A percentile compares a stretch with the other conserved stretches of the same genome.
These are phyloP conservation scores for Polyploca ridens DNA, from an alignment of 2,888 invertebrate genomes.

Conservation along the genomic window DNA sequence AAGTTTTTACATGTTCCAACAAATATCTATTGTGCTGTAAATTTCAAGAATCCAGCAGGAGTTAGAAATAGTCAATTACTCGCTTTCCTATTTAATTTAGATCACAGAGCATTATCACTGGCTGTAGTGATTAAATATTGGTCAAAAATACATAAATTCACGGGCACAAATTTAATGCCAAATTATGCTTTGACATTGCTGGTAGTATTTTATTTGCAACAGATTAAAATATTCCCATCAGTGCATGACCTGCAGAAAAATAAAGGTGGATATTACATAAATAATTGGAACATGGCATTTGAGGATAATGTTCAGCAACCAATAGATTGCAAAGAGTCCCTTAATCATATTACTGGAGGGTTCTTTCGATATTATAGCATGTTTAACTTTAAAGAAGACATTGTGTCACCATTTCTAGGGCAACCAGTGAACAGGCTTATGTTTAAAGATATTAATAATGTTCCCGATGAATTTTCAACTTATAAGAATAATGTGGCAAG, in stretches of 20 bases:
- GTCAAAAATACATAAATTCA: conserved; percentile 86
- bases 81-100: conserved; percentile 80
- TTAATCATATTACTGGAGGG: conserved; percentile 82
- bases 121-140: conserved; percentile 90
- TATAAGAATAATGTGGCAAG: conserved; percentile 61
- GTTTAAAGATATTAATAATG: conserved; percentile 50
- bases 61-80: conserved; percentile 88
- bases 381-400: conserved; percentile 80
- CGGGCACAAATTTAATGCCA: conserved; percentile 83
- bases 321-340: conserved; percentile 47
- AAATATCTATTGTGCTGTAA: conserved; percentile 87
- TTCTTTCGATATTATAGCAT: conserved; percentile 87
- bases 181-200: conserved; percentile 88
- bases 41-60: conserved; percentile 87
- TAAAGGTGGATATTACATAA: conserved; percentile 51
- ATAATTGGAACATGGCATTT: conserved; percentile 86
- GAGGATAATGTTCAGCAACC: conserved; percentile 44
- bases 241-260: conserved; percentile 74
- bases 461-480: conserved; percentile 55
- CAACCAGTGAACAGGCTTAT: conserved; percentile 58
- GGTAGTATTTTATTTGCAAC: conserved; percentile 89
- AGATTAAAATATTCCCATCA: conserved; percentile 82
- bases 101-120: conserved; percentile 82
- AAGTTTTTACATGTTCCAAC: conserved; percentile 87
- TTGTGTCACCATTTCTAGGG: conserved; percentile 86